Evolutionary conservation across 2,888 invertebrate genomes (phyloP).

Genomic region (Epirrhoe tristata): DNA sequence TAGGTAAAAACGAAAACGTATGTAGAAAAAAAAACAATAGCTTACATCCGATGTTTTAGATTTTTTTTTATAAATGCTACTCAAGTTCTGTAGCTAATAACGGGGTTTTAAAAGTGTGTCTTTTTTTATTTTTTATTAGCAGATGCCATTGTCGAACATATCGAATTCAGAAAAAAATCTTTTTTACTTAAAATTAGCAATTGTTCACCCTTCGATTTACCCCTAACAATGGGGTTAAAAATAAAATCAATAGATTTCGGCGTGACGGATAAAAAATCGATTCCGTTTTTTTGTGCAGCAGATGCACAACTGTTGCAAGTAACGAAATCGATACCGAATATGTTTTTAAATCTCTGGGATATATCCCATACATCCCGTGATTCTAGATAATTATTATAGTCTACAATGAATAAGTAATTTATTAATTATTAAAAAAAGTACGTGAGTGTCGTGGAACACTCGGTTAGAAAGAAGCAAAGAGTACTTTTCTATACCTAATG

Average conservation of each 20-base stretch:
- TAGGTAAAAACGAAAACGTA: too few species aligned
- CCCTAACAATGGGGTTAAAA: conserved; percentile 43
- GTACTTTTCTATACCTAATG: too few species aligned
- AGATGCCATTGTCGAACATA: conserved; percentile 33
- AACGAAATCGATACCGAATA: neutral
- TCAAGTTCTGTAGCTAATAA: conserved; percentile 18
- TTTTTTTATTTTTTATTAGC: conserved; percentile 16
- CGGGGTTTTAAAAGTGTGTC: conserved; percentile 4
- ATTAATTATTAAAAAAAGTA: too few species aligned
- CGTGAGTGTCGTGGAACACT: too few species aligned
- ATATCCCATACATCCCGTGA: too few species aligned
- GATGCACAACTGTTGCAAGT: conserved; percentile 13
- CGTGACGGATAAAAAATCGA: conserved; percentile 39
- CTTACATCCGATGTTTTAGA: too few species aligned
- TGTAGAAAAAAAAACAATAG: too few species aligned
- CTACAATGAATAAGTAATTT: too few species aligned
- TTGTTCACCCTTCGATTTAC: conserved; percentile 42
- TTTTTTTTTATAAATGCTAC: neutral
- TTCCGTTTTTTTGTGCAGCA: conserved; percentile 29
- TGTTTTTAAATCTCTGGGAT: too few species aligned
- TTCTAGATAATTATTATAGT: too few species aligned
- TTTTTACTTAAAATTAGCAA: conserved; percentile 44
- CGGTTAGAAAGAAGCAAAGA: too few species aligned
- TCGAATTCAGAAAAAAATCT: conserved; percentile 34
- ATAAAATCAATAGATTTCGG: conserved; percentile 43